Conservation (phyloP, 2,113 vertebrate species). For the Bos indicus region DNA sequence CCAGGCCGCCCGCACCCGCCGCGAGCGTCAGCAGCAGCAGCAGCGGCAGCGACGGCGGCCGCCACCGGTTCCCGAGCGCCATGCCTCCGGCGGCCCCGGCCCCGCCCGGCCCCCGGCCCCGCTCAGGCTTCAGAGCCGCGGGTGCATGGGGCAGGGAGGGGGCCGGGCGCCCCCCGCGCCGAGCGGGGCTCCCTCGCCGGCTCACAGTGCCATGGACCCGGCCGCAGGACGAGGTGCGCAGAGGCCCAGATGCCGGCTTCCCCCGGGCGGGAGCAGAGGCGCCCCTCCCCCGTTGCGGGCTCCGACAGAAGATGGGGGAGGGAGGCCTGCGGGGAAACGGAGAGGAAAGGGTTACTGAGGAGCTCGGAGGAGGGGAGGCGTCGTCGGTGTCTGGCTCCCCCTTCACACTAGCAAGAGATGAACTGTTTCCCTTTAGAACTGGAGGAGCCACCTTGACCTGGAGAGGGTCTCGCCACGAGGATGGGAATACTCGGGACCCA, state of each 20-base stretch:
- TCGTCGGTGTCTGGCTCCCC: not conserved
- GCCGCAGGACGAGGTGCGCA: not conserved
- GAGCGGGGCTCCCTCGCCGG: slow-evolving; percentile 54
- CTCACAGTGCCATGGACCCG: slow-evolving; percentile 67
- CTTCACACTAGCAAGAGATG: not conserved
- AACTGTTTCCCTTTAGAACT: not conserved
- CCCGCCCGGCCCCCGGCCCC: slow-evolving; percentile 69
- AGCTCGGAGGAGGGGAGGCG: too few species aligned
- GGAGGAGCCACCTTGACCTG: not conserved
- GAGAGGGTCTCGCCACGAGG: not conserved
- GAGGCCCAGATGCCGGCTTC: not conserved
- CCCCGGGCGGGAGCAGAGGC: not conserved
- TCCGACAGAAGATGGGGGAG: slow-evolving; percentile 1
- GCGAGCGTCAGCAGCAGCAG: slow-evolving; percentile 70
- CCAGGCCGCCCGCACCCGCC: slow-evolving; percentile 78
- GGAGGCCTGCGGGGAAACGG: slow-evolving; percentile 58
- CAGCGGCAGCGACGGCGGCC: slow-evolving; percentile 9
- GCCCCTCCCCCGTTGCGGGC: slow-evolving; percentile 53
- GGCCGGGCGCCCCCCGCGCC: slow-evolving; percentile 55
- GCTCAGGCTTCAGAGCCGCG: slow-evolving; percentile 67
- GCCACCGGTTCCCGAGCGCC: slow-evolving; percentile 44
- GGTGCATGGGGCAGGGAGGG: slow-evolving; percentile 70
- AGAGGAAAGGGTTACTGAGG: slow-evolving; percentile 32
- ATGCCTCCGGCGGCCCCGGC: slow-evolving; percentile 65
- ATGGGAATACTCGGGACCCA: not conserved